A percentile compares a stretch with the other conserved stretches of the same genome.
phyloP scores from a whole-genome alignment of 2,888 invertebrate species.

The Drosophila tripunctata region DNA sequence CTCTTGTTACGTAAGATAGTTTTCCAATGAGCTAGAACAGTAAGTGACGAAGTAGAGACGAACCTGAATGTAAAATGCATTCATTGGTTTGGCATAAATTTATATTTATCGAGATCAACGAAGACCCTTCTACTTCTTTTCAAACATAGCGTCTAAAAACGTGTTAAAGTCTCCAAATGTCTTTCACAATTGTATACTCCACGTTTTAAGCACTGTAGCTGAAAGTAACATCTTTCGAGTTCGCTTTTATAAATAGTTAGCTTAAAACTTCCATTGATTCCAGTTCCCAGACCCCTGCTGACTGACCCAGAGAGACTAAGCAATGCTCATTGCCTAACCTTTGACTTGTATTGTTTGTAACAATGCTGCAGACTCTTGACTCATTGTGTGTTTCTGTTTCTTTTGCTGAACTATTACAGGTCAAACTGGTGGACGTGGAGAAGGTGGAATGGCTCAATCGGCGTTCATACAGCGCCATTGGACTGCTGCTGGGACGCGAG shows the following conservation, averaged over 20 bases:
- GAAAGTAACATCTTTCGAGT: not conserved
- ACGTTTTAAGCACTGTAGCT: not conserved
- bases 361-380: constrained; percentile 26
- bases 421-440: constrained; percentile 87
- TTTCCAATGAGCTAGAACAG: too few relatives aligned
- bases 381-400: constrained; percentile 14
- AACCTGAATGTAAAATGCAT: too few relatives aligned
- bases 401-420: constrained; percentile 78
- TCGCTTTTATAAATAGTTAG: not conserved
- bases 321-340: constrained; percentile 51
- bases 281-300: constrained; percentile 49
- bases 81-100: too few relatives aligned
- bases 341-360: constrained; percentile 53
- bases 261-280: not conserved
- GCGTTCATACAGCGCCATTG: constrained; percentile 87
- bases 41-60: too few relatives aligned
- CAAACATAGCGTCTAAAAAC: too few relatives aligned
- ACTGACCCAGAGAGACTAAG: constrained; percentile 26
- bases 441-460: constrained; percentile 88
- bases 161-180: too few relatives aligned
- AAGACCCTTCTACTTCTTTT: too few relatives aligned
- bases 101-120: too few relatives aligned
- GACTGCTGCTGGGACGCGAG: constrained; percentile 85
- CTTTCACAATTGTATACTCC: not conserved
- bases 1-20: too few relatives aligned